Percentiles rank a stretch among this genome's conserved stretches.
phyloP scores from a whole-genome alignment of 2,888 invertebrate genomes.

The Lasioglossum leucozonium region DNA sequence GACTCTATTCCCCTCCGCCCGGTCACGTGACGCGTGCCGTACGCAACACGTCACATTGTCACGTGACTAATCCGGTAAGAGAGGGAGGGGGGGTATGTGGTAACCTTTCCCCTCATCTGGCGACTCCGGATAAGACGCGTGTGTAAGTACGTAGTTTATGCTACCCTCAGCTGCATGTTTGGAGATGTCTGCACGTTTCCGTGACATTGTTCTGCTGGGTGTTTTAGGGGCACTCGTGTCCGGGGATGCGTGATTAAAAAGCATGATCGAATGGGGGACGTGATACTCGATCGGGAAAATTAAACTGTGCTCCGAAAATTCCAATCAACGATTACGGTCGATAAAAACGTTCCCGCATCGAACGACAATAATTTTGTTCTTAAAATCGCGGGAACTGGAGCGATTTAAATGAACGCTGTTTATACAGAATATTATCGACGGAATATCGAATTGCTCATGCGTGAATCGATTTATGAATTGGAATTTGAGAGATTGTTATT shows the following conservation, averaged over 20 bases:
- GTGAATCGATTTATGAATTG: neutral
- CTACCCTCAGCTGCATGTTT: conserved; percentile 75
- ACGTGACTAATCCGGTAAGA: too few relatives aligned
- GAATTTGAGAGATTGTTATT: neutral
- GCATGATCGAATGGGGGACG: neutral
- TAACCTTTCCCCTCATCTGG: too few relatives aligned
- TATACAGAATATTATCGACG: neutral
- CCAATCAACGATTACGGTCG: conserved; percentile 8
- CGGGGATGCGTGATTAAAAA: conserved; percentile 32
- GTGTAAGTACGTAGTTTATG: conserved; percentile 26
- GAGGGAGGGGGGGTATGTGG: too few relatives aligned
- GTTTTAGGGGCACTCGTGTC: conserved; percentile 13
- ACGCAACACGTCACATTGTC: too few relatives aligned
- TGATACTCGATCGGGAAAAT: conserved; percentile 14
- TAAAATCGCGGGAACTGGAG: neutral
- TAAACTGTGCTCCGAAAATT: conserved; percentile 23
- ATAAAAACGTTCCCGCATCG: too few relatives aligned
- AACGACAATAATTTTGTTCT: neutral
- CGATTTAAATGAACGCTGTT: neutral
- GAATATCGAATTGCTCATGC: neutral
- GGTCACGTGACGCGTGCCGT: too few relatives aligned
- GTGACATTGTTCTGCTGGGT: neutral
- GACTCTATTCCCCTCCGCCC: too few relatives aligned
- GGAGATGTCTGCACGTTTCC: conserved; percentile 63
- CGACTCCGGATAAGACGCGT: conserved; percentile 9